A percentile compares a stretch with the other conserved stretches of the same genome.
phyloP scores from a whole-genome alignment of 1,140 invertebrate species.

The Drosophila teissieri region DNA sequence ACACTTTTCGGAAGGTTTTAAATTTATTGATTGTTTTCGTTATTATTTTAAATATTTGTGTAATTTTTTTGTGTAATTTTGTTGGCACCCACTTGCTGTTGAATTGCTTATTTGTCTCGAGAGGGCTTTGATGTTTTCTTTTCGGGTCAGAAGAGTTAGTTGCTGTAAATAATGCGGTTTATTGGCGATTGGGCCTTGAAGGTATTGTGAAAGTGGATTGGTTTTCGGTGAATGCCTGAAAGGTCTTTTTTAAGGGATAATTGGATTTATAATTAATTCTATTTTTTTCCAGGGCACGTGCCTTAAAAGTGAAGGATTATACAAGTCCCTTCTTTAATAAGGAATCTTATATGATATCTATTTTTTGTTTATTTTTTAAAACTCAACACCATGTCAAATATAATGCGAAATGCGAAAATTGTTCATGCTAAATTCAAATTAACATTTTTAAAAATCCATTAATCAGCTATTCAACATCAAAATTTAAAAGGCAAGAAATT shows the following conservation, averaged over 20 bases:
- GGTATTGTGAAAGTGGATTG: conserved; percentile 19
- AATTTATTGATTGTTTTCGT: conserved; percentile 74
- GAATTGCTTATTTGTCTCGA: conserved; percentile 45
- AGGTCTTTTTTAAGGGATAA: conserved; percentile 14
- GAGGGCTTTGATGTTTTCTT: conserved; percentile 42
- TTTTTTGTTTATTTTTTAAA: not conserved
- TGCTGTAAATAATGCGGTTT: conserved; percentile 30
- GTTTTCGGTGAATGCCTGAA: conserved; percentile 9
- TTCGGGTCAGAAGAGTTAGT: conserved; percentile 29
- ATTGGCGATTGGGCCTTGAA: conserved; percentile 39
- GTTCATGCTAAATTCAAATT: too few species aligned
- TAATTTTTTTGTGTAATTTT: conserved; percentile 28
- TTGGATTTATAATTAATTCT: conserved; percentile 3
- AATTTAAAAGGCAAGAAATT: not conserved
- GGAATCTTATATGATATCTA: not conserved
- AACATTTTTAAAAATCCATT: not conserved
- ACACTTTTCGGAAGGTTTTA: conserved; percentile 68
- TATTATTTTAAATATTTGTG: conserved; percentile 72
- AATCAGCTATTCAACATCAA: conserved; percentile 4
- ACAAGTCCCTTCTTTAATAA: too few species aligned
- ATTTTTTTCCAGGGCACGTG: conserved; percentile 4
- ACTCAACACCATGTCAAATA: not conserved
- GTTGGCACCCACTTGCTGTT: conserved; percentile 24
- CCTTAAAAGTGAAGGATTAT: not conserved
- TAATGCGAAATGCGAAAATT: not conserved